Evolutionary conservation across 2,113 vertebrate species (phyloP), one percentile per base, ranked within the genome.

Genomic region (Sarotherodon lohbergeri): DNA sequence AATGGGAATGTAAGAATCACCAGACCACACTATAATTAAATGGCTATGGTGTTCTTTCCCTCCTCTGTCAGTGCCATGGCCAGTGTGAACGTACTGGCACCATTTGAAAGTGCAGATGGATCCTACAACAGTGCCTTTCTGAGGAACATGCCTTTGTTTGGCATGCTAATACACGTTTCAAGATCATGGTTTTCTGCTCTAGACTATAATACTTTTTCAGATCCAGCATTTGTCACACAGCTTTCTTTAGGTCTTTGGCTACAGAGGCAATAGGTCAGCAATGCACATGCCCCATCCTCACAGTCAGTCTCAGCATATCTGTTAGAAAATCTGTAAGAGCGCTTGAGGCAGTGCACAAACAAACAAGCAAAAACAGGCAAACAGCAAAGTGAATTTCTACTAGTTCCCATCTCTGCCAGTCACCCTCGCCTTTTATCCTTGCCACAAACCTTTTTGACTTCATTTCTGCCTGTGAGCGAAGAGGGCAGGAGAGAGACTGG

Each of bases 381-480:
- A 80, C 55, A 19, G 83, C 36, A 71, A 71, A 43, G 66, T 34
- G 16, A 24, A 87, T 86, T 81, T 59, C 48, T 57, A 86, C 86
- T 78, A 68, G 79, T 57, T 36, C 27, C 59, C 76, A 16, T 43
- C 55, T 86, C 52, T 85, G 76, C 57, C 86, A 80, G 66, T 86
- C 82, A 81, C 41, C 59, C 43, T 59, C 55, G 57, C 43, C 61
- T 86, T 87, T 85, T 83, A 85, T 91, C 88, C 84, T 63, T 9
- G 19, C 81, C 11, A 13, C 80, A 84, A 91, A 90, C 82, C 50
- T 59, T 86, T 86, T 88, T 22, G 55, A 48, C 63, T 88, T 86
- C 24, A 86, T 81, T 89, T 85, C 85, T 81, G 84, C 55, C 87
- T 43, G 79, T 36, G 83, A 89, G 88, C 83, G 52, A 43, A 29